These are phyloP conservation scores for Hippocampus zosterae DNA, from an alignment of 2,113 vertebrate genomes.

Conservation along the genomic window DNA sequence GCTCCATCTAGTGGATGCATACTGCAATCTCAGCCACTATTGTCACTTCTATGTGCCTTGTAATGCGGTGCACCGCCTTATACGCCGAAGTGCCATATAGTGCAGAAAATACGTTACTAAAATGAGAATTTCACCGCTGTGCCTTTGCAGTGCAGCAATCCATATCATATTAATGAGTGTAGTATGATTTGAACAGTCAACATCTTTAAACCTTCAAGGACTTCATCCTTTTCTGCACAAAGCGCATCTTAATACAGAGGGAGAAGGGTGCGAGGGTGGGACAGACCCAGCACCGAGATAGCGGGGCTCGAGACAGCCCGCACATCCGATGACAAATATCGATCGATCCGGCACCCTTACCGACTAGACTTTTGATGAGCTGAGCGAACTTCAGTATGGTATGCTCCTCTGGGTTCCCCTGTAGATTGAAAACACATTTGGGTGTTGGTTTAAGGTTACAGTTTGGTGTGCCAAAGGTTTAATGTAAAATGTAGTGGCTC, in stretches of 20 bases:
- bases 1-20: no score
- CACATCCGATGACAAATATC: not conserved
- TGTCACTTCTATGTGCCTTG: no score
- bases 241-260: not conserved
- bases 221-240: not conserved
- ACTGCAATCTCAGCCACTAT: no score
- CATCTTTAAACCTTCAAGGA: not conserved
- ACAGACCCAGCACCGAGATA: not conserved
- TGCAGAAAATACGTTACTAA: not conserved
- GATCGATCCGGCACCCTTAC: conserved; percentile 68
- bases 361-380: conserved; percentile 95
- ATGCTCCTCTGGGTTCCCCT: conserved; percentile 98
- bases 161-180: not conserved
- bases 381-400: conserved; percentile 95
- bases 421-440: conserved; percentile 17
- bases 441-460: not conserved
- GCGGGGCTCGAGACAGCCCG: not conserved
- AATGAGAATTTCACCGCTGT: not conserved
- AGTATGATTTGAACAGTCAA: not conserved
- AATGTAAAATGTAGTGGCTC: not conserved
- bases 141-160: not conserved
- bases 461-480: not conserved
- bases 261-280: not conserved
- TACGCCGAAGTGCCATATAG: no score
- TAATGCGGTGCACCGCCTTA: no score